phyloP scores from a whole-genome alignment of 2,113 vertebrate species.

The Melanocharis versteri region DNA sequence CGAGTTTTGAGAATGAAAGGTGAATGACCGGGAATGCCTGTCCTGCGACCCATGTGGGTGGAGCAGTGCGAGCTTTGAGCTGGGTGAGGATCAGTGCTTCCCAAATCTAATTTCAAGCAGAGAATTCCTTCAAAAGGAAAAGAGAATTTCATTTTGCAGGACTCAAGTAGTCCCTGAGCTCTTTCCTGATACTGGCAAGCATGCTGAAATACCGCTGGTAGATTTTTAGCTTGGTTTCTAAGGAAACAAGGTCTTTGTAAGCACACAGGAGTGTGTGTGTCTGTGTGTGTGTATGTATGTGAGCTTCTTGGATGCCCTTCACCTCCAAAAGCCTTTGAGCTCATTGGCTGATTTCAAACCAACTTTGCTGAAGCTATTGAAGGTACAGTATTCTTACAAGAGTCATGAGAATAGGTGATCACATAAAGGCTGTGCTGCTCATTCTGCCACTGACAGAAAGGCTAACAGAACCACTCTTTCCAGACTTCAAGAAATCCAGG shows the following conservation, averaged over 20 bases:
- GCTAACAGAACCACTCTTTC: background rate
- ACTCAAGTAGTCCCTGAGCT: conserved; percentile 43
- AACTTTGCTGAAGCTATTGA: background rate
- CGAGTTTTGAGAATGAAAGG: background rate
- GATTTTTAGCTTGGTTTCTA: conserved; percentile 63
- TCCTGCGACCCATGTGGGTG: background rate
- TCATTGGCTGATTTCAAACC: background rate
- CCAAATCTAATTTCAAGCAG: background rate
- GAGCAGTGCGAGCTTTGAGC: background rate
- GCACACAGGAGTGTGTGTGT: background rate
- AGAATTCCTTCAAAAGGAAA: conserved; percentile 34
- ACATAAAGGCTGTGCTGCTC: background rate
- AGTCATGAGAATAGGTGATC: background rate
- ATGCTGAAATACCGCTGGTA: conserved; percentile 38
- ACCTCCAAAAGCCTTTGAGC: background rate
- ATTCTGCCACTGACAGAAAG: background rate
- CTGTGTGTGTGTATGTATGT: background rate
- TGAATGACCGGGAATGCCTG: background rate
- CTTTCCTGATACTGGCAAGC: conserved; percentile 29
- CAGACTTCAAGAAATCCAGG: background rate
- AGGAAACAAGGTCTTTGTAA: conserved; percentile 56
- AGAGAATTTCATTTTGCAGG: conserved; percentile 31
- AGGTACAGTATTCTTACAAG: background rate
- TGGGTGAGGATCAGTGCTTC: background rate
- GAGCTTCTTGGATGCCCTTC: background rate